Evolutionary conservation across 2,888 invertebrate species (phyloP).

Genomic region (Ethmia dodecea): DNA sequence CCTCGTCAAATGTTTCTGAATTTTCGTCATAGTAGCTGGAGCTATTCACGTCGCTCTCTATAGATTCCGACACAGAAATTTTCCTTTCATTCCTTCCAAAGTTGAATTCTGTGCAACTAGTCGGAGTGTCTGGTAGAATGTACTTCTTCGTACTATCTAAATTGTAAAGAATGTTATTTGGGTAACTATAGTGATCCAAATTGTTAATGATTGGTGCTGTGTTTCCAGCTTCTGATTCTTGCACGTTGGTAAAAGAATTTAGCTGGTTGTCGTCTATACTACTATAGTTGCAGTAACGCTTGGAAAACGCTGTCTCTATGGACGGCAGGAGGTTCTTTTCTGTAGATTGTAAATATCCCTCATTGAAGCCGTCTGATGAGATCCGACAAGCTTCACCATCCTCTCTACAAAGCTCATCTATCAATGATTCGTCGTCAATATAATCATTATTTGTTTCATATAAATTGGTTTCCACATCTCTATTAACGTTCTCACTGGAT

Average conservation of each 20-base stretch:
- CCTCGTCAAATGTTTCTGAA: constrained; percentile 64
- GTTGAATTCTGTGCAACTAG: constrained; percentile 60
- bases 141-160: constrained; percentile 55
- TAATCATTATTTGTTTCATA: constrained; percentile 55
- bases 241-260: constrained; percentile 5
- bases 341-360: constrained; percentile 46
- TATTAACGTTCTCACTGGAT: constrained; percentile 28
- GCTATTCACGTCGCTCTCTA: constrained; percentile 66
- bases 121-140: constrained; percentile 60
- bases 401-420: constrained; percentile 68
- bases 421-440: constrained; percentile 66
- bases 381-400: constrained; percentile 54
- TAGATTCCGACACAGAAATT: constrained; percentile 59
- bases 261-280: constrained; percentile 32
- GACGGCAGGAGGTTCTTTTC: constrained; percentile 59
- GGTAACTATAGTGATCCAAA: constrained; percentile 67
- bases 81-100: constrained; percentile 57
- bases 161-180: constrained; percentile 63
- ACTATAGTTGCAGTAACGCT: constrained; percentile 51
- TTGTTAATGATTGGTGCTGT: constrained; percentile 36
- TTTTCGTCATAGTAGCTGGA: constrained; percentile 62
- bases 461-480: constrained; percentile 27
- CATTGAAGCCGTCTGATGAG: constrained; percentile 59
- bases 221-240: constrained; percentile 22
- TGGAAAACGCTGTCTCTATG: constrained; percentile 66